Evolutionary conservation across 2,888 invertebrate genomes (phyloP), one percentile per base, ranked within the genome.

Genomic region (Ichneumoninae sp.): DNA sequence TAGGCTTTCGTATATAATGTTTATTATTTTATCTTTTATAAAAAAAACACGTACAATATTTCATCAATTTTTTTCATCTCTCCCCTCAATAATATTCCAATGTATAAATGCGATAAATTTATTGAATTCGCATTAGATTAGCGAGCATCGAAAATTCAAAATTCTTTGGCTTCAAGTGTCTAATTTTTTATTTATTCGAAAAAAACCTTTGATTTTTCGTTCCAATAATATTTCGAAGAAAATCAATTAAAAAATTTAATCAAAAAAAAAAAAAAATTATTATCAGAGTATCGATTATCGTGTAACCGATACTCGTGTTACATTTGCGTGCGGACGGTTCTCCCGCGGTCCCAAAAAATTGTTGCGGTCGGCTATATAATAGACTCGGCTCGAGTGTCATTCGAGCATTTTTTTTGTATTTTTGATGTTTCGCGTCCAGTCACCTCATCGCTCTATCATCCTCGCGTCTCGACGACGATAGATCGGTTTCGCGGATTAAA

Each of bases 371-470:
- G 22, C 3, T 10, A 57, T 22, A 57, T 26, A 57, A 57, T 57
- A 26, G 26, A 26, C 10, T 7, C 26, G 69, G 63, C 30, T 78
- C 60, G 33, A 33, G 33, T 33, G 57, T 63, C 77, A 16, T 19
- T 69, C 69, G 47, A 70, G 69, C 44, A 19, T 30, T 33, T 33
- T 33, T 63, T 54, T 33, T 52, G n/a, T 40, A 8, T 74, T 63
- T 33, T 16, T 19, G 4, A 40, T 2, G 54, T 54, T 50, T 33
- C 30, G 33, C 50, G 22, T 36, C 44, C 13, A 26, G n/a, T 26
- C 19, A 40, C 66, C 19, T 40, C n/a, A 40, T 13, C 40, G 19
- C 40, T 10, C 22, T 19, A 33, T n/a, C 40, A n/a, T 66, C 66
- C 8, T 36, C 19, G n/a, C 40, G 36, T 22, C 44, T 40, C 66